phyloP scores from a whole-genome alignment of 2,888 invertebrate genomes.

The Melanargia galathea region DNA sequence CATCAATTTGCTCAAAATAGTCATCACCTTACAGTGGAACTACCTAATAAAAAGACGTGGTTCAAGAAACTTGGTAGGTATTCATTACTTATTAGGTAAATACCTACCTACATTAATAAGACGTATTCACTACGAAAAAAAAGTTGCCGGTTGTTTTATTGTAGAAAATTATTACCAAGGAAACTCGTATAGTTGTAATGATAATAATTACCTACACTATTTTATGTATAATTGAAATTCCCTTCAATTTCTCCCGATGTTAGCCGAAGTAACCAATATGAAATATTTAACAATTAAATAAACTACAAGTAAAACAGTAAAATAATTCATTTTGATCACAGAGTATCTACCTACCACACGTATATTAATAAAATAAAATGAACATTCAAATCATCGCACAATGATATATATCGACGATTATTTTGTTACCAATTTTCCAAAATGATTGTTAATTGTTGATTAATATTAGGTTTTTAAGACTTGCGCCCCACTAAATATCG shows the following conservation, averaged over 20 bases:
- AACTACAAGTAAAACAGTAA: neutral
- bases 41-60: neutral
- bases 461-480: conserved; percentile 71
- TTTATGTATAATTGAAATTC: neutral
- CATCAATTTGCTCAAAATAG: conserved; percentile 20
- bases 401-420: conserved; percentile 31
- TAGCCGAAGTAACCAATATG: too few species aligned
- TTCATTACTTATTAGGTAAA: neutral
- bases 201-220: neutral
- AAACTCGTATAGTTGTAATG: neutral
- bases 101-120: too few species aligned
- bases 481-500: conserved; percentile 60
- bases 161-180: neutral
- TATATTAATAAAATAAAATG: neutral
- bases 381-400: conserved; percentile 8
- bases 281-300: too few species aligned
- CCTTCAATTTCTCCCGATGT: too few species aligned
- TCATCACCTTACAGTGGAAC: conserved; percentile 2
- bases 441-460: conserved; percentile 68
- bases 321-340: neutral
- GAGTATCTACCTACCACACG: neutral
- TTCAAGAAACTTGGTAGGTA: neutral
- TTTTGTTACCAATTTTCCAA: conserved; percentile 35
- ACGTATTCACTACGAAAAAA: too few species aligned
- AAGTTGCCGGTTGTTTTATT: neutral